Percentiles rank a stretch among this genome's conserved stretches.
Conservation (phyloP, 2,797 vertebrate species). For the Mormyrus hasselquistii region DNA sequence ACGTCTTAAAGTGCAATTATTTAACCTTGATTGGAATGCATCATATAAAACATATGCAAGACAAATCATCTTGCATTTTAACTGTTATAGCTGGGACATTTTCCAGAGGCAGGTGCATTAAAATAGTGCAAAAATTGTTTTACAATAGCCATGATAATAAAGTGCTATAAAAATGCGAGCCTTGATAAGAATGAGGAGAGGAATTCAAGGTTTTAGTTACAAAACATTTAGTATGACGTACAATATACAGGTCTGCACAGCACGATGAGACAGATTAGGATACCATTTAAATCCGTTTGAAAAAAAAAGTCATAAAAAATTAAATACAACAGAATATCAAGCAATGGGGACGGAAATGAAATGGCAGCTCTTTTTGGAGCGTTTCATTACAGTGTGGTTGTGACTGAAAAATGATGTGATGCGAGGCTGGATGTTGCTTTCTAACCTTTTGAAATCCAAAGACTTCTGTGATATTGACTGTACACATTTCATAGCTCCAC, state of each 20-base stretch:
- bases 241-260: not conserved
- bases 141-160: conserved; percentile 15
- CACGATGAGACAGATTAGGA: conserved; percentile 10
- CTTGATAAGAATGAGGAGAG: not conserved
- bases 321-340: conserved; percentile 8
- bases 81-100: not conserved
- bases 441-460: not conserved
- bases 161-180: not conserved
- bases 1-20: not conserved
- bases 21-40: conserved; percentile 10
- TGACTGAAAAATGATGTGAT: conserved; percentile 8
- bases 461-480: not conserved
- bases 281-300: conserved; percentile 9
- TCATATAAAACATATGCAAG: conserved; percentile 2
- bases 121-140: conserved; percentile 14
- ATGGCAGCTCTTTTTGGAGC: not conserved
- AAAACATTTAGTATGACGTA: not conserved
- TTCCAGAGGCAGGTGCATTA: not conserved
- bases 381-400: conserved; percentile 6
- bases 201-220: conserved; percentile 5
- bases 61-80: not conserved
- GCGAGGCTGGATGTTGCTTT: not conserved
- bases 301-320: conserved; percentile 20
- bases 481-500: not conserved
- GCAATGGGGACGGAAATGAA: not conserved